Evolutionary conservation across 2,797 vertebrate genomes (phyloP).

Genomic region (Coccyzus lansbergi): DNA sequence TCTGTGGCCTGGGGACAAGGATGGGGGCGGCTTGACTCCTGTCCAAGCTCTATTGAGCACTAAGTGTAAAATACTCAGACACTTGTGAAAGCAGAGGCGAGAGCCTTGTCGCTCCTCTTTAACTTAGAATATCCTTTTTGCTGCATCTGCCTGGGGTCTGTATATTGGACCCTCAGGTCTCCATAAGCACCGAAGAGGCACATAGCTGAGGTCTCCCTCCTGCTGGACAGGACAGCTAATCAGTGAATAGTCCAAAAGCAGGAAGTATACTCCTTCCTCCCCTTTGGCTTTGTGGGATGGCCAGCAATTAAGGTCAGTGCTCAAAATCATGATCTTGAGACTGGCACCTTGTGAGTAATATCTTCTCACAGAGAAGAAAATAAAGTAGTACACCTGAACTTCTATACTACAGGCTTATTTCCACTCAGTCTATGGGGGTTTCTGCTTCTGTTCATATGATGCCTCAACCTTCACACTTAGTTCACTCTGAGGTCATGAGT

Average conservation of each 20-base stretch:
- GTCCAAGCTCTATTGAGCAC: neutral
- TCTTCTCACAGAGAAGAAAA: neutral
- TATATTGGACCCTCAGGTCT: neutral
- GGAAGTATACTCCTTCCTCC: neutral
- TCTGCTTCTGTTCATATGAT: neutral
- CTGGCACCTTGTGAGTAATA: neutral
- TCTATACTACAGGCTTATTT: neutral
- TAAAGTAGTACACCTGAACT: neutral
- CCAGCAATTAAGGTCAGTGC: neutral
- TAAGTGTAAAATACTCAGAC: neutral
- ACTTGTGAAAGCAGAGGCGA: neutral
- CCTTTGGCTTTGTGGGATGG: accelerated
- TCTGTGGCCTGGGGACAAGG: slow-evolving; percentile 8
- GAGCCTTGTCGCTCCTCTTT: neutral
- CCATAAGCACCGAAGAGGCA: neutral
- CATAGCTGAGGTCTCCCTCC: neutral
- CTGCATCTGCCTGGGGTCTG: neutral
- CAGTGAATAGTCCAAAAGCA: neutral
- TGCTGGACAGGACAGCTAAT: neutral
- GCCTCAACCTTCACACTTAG: neutral
- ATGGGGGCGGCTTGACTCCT: neutral
- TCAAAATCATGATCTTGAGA: neutral
- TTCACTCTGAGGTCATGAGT: neutral
- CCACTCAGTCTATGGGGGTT: neutral
- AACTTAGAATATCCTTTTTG: neutral